A percentile compares a stretch with the other conserved stretches of the same genome.
phyloP scores from a whole-genome alignment of 2,797 vertebrate species.

The Falco rusticolus region DNA sequence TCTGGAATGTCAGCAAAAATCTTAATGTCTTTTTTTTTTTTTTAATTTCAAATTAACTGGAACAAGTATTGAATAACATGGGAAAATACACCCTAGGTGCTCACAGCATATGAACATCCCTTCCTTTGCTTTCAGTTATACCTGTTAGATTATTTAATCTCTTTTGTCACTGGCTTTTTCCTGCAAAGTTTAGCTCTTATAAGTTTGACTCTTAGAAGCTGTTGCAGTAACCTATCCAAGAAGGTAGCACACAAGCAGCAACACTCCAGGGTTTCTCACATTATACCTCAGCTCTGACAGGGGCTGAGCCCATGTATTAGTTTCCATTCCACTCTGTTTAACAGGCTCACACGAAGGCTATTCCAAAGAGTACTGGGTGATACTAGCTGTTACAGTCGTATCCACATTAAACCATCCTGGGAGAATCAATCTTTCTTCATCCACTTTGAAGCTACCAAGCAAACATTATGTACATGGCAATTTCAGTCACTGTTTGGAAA shows the following conservation, averaged over 20 bases:
- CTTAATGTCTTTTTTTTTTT: neutral
- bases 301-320: neutral
- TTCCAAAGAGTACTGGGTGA: neutral
- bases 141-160: neutral
- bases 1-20: neutral
- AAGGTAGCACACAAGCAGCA: neutral
- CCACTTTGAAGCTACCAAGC: neutral
- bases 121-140: neutral
- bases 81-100: neutral
- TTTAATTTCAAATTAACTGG: neutral
- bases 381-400: neutral
- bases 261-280: neutral
- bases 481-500: neutral
- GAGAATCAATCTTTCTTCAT: neutral
- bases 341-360: neutral
- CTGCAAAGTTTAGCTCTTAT: neutral
- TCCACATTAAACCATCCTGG: neutral
- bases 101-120: neutral
- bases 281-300: neutral
- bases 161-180: neutral
- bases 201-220: neutral
- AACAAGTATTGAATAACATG: neutral
- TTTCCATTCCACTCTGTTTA: constrained; percentile 7
- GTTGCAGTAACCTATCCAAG: neutral
- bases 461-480: neutral